phyloP scores from a whole-genome alignment of 2,888 invertebrate species.

The Macropis europaea region DNA sequence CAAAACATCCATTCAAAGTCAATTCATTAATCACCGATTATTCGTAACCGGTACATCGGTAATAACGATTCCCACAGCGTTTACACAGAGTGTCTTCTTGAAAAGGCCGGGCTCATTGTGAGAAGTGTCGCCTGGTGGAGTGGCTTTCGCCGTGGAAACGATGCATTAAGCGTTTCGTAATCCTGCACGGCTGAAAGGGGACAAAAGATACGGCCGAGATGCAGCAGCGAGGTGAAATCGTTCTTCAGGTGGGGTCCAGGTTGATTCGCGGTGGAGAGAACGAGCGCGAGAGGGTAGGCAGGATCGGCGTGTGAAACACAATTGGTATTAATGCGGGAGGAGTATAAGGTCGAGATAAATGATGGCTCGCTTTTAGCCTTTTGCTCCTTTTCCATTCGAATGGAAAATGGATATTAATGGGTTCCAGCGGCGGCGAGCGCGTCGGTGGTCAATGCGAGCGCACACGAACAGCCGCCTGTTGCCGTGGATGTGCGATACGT shows the following conservation, averaged over 20 bases:
- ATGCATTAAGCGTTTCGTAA: not conserved
- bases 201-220: too few relatives aligned
- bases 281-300: constrained; percentile 12
- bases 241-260: constrained; percentile 18
- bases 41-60: not conserved
- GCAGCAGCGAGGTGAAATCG: constrained; percentile 22
- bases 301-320: constrained; percentile 67
- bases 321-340: constrained; percentile 74
- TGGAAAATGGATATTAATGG: constrained; percentile 78
- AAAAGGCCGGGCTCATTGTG: not conserved
- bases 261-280: constrained; percentile 31
- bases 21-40: not conserved
- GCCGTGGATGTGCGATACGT: constrained; percentile 34
- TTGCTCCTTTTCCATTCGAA: constrained; percentile 68
- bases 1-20: too few relatives aligned
- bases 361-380: constrained; percentile 68
- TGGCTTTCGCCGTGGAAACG: not conserved
- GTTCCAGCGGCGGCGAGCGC: constrained; percentile 53
- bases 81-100: too few relatives aligned
- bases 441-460: constrained; percentile 57
- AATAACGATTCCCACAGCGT: not conserved
- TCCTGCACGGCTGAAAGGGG: not conserved
- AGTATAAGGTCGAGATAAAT: constrained; percentile 72
- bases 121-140: not conserved
- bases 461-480: constrained; percentile 19